These are phyloP conservation scores for Tupaia chinensis DNA, from an alignment of 2,113 vertebrate genomes.

Conservation along the genomic window DNA sequence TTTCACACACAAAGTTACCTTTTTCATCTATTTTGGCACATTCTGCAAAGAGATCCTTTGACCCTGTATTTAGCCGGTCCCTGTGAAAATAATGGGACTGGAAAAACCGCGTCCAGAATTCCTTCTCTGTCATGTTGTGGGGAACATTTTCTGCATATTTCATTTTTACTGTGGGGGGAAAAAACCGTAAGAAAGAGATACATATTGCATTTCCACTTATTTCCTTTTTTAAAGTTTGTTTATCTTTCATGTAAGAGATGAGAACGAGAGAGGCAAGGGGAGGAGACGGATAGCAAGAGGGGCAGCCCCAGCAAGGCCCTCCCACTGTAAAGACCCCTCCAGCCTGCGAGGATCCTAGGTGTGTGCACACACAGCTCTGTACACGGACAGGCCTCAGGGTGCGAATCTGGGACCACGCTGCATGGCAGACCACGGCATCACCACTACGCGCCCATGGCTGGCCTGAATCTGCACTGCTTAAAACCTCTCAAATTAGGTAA, in stretches of 20 bases:
- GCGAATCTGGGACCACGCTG: no score
- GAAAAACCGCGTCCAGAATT: constrained; percentile 99
- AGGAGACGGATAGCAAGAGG: no score
- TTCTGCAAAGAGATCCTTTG: constrained; percentile 98
- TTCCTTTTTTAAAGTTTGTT: no score
- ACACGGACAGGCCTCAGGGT: no score
- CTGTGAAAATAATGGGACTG: constrained; percentile 99
- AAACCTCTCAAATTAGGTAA: constrained; percentile 33
- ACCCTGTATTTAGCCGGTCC: constrained; percentile 96
- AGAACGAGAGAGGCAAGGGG: no score
- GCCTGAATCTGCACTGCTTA: background rate
- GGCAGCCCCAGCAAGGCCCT: no score
- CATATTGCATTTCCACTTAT: constrained; percentile 12
- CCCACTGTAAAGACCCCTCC: no score
- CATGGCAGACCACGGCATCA: no score
- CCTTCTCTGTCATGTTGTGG: constrained; percentile 97
- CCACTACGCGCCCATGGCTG: no score
- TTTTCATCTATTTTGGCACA: constrained; percentile 99
- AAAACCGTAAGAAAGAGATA: constrained; percentile 53
- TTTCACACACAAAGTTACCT: constrained; percentile 86
- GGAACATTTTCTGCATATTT: constrained; percentile 99
- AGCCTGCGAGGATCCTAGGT: no score
- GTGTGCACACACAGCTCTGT: no score
- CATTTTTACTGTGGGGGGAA: constrained; percentile 93
- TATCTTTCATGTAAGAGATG: no score